Conservation (phyloP, 2,797 vertebrate genomes). For the Hozukius guyotensis region DNA sequence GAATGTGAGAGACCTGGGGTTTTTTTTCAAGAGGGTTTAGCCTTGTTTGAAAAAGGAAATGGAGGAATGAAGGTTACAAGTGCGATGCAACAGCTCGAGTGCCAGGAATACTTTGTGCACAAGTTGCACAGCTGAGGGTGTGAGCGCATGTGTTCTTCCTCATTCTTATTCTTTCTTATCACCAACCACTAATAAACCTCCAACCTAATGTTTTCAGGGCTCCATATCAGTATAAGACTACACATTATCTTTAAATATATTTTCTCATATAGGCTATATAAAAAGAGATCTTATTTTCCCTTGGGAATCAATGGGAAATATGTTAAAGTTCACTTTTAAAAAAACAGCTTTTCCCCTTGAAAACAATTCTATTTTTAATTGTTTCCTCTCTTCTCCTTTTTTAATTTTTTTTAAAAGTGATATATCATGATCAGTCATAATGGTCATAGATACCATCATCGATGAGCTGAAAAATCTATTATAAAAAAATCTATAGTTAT, state of each 20-base stretch:
- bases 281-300: neutral
- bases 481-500: neutral
- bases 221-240: neutral
- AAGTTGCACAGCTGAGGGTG: slow-evolving; percentile 12
- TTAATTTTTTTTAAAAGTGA: neutral
- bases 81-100: slow-evolving; percentile 35
- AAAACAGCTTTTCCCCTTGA: neutral
- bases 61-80: slow-evolving; percentile 64
- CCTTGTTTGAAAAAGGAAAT: slow-evolving; percentile 54
- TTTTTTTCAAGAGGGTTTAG: slow-evolving; percentile 18
- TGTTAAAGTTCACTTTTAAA: neutral
- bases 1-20: slow-evolving; percentile 1
- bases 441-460: too few species aligned
- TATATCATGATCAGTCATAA: too few species aligned
- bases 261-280: neutral
- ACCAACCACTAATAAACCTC: neutral
- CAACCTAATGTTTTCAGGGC: neutral
- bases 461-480: too few species aligned
- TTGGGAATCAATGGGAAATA: neutral
- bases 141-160: slow-evolving; percentile 11
- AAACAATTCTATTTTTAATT: neutral
- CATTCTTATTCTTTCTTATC: slow-evolving; percentile 19
- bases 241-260: neutral
- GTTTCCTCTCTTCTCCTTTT: neutral
- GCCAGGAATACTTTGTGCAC: slow-evolving; percentile 58